Evolutionary conservation across 2,888 invertebrate genomes (phyloP), one percentile per base, ranked within the genome.

Genomic region (Hemaris fuciformis): DNA sequence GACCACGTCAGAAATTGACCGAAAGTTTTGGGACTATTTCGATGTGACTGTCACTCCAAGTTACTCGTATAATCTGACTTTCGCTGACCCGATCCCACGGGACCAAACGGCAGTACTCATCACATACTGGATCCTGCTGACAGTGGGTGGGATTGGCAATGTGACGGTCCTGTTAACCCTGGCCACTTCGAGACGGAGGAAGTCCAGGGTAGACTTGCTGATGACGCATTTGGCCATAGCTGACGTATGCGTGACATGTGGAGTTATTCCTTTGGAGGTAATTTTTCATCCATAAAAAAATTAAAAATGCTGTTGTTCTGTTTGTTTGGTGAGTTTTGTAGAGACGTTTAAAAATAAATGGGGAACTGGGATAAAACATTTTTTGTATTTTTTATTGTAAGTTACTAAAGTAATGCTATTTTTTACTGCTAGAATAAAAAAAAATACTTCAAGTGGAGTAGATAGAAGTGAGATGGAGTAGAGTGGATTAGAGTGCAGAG

Each of bases 221-320:
- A 96, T 97, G 82, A 94, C 96, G 59, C 96, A 97, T 79, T 87
- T 97, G 59, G 95, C 96, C 0, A 88, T 96, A 0, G 97, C 97
- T 1, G 97, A 97, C 84, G 93, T 97, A 5, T 94, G 96, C 58
- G 97, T 97, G 25, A 96, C 97, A 0, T 96, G 97, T 76, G 93
- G 97, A 58, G 96, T 96, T 87, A 96, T 97, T 67, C 96, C 96
- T 0, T 78, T 95, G 8, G 95, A 96, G 94, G 95, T 94, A 76
- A 57, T 8, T 41, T n/a, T 15, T 10, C 27, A 27, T n/a, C n/a
- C n/a, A n/a, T n/a, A n/a, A n/a, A n/a, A n/a, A n/a, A n/a, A n/a
- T n/a, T n/a, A n/a, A n/a, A n/a, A n/a, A n/a, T n/a, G n/a, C n/a
- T n/a, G n/a, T n/a, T n/a, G n/a, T n/a, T n/a, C n/a, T n/a, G n/a